phyloP scores from a whole-genome alignment of 1,140 invertebrate species.

The Heterodera schachtii region DNA sequence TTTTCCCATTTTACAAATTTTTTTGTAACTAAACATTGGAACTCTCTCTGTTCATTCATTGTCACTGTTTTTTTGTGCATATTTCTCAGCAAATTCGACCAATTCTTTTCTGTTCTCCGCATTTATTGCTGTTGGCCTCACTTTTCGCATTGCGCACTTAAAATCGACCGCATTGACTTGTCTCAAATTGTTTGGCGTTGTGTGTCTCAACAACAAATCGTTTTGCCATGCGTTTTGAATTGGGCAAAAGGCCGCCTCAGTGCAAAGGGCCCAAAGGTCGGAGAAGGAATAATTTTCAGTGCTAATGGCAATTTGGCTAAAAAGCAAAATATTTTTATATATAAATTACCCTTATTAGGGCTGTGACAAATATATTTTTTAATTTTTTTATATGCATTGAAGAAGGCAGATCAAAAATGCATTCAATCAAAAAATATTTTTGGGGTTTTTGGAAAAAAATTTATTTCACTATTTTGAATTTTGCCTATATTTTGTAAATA shows the following conservation, averaged over 20 bases:
- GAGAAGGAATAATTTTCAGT: constrained; percentile 58
- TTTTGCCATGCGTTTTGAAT: constrained; percentile 27
- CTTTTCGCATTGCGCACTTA: constrained; percentile 32
- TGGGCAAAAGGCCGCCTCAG: constrained; percentile 58
- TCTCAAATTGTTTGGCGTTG: constrained; percentile 42
- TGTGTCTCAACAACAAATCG: constrained; percentile 3
- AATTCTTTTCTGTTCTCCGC: constrained; percentile 44
- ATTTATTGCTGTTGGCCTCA: constrained; percentile 54
- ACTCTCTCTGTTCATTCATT: no score
- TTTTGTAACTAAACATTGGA: no score
- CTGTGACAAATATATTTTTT: background rate
- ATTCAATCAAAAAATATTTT: no score
- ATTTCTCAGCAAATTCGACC: constrained; percentile 57
- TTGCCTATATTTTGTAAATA: no score
- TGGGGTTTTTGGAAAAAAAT: no score
- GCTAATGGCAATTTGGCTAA: constrained; percentile 48
- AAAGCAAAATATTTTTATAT: background rate
- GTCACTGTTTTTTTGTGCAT: no score
- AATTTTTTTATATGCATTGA: no score
- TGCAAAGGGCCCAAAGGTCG: constrained; percentile 53
- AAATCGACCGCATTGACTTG: constrained; percentile 37
- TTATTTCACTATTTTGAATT: no score
- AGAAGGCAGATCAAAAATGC: no score
- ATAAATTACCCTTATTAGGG: background rate
- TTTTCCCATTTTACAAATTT: no score